Conservation (phyloP, 2,797 vertebrate species). For the Varecia variegata region DNA sequence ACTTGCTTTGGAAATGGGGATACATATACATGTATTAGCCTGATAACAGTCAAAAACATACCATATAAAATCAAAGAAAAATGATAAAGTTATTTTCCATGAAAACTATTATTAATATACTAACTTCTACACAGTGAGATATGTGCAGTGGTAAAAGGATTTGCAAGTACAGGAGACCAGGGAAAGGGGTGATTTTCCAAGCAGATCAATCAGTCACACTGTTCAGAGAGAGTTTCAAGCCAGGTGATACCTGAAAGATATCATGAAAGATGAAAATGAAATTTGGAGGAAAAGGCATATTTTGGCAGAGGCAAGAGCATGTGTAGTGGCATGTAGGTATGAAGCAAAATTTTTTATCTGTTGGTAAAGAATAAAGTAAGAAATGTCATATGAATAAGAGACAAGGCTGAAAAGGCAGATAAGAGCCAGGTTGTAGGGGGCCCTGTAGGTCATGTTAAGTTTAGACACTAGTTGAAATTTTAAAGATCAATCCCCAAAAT, state of each 20-base stretch:
- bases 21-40: not conserved
- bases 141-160: not conserved
- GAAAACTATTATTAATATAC: not conserved
- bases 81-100: not conserved
- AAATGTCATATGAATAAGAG: not conserved
- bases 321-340: not conserved
- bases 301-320: not conserved
- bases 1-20: not conserved
- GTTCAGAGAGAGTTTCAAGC: not conserved
- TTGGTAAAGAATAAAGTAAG: not conserved
- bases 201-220: not conserved
- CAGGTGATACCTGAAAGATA: not conserved
- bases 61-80: not conserved
- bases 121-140: not conserved
- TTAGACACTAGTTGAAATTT: not conserved
- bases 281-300: not conserved
- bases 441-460: not conserved
- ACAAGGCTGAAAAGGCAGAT: not conserved
- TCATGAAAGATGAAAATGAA: not conserved
- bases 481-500: not conserved
- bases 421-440: not conserved
- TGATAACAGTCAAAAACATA: not conserved
- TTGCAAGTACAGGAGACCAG: not conserved
- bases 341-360: not conserved
- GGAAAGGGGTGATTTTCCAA: not conserved